Evolutionary conservation across 2,888 invertebrate species (phyloP).

Genomic region (Aleiodes testaceus): DNA sequence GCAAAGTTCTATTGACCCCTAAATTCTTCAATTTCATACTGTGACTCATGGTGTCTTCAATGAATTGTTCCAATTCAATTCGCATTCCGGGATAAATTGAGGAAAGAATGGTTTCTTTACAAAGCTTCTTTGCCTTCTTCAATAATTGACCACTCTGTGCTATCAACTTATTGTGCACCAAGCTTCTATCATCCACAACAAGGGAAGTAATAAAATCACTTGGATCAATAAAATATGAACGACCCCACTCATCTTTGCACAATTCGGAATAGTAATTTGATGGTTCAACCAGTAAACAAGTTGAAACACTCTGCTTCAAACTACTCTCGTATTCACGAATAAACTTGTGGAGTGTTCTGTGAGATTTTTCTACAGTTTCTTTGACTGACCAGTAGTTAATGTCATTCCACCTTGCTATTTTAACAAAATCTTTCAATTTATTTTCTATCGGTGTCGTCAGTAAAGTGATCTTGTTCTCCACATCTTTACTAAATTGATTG

Average conservation of each 20-base stretch:
- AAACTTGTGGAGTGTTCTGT: slow-evolving; percentile 89
- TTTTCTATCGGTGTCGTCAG: slow-evolving; percentile 90
- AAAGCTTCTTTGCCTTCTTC: slow-evolving; percentile 78
- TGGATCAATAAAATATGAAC: slow-evolving; percentile 65
- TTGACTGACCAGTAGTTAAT: slow-evolving; percentile 95
- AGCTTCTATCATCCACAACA: slow-evolving; percentile 16
- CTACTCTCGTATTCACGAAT: slow-evolving; percentile 87
- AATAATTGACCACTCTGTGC: slow-evolving; percentile 74
- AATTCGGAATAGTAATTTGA: slow-evolving; percentile 66
- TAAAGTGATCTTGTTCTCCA: slow-evolving; percentile 79
- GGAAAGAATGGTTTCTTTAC: slow-evolving; percentile 77
- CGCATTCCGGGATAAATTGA: slow-evolving; percentile 78
- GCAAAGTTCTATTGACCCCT: slow-evolving; percentile 74
- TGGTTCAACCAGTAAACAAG: slow-evolving; percentile 68
- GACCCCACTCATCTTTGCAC: slow-evolving; percentile 68
- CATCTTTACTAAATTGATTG: slow-evolving; percentile 81
- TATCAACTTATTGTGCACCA: slow-evolving; percentile 62
- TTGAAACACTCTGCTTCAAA: slow-evolving; percentile 63
- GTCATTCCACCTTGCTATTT: slow-evolving; percentile 96
- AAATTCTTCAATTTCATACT: slow-evolving; percentile 80
- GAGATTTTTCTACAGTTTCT: slow-evolving; percentile 90
- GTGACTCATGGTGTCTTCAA: slow-evolving; percentile 80
- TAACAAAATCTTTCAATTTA: slow-evolving; percentile 93
- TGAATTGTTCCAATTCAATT: slow-evolving; percentile 79
- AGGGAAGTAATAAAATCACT: slow-evolving; percentile 66